Conservation (phyloP, 2,797 vertebrate genomes). For the Crypturellus tataupa region DNA sequence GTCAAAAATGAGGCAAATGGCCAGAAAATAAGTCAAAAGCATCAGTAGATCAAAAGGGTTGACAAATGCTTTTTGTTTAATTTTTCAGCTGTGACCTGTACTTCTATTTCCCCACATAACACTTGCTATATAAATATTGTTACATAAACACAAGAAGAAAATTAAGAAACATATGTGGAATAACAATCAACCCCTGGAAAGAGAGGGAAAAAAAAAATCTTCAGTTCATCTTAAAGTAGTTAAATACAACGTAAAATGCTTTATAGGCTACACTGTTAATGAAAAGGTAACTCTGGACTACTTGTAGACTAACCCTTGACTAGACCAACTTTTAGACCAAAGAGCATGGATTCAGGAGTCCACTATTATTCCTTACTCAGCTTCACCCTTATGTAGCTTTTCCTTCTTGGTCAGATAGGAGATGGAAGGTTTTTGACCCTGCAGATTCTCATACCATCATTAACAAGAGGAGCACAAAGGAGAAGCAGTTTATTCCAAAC, state of each 20-base stretch:
- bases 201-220: background rate
- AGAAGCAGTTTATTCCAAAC: background rate
- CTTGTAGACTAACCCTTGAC: background rate
- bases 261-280: background rate
- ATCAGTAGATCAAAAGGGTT: background rate
- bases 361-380: background rate
- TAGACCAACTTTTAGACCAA: background rate
- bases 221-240: background rate
- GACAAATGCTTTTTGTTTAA: background rate
- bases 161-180: constrained; percentile 44
- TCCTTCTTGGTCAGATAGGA: background rate
- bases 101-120: background rate
- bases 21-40: background rate
- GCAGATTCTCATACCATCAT: background rate
- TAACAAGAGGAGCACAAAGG: background rate
- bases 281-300: background rate
- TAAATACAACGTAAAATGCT: background rate
- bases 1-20: background rate
- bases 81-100: background rate
- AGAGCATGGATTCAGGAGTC: background rate
- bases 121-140: background rate
- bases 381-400: background rate
- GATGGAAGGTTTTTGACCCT: background rate
- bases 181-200: constrained; percentile 27
- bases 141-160: constrained; percentile 19